phyloP scores from a whole-genome alignment of 2,113 vertebrate species.

The Parus major region DNA sequence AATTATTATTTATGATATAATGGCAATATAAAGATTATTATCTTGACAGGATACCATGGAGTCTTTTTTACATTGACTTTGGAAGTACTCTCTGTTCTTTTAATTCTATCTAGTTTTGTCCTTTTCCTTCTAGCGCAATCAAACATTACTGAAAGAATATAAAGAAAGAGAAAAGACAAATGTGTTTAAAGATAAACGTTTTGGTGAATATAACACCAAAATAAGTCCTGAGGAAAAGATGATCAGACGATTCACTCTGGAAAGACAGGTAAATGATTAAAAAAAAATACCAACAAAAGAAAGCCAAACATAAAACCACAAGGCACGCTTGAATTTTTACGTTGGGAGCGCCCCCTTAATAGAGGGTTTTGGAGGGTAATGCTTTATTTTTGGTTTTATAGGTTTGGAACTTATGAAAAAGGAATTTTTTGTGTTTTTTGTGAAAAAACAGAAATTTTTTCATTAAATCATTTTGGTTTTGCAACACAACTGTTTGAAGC shows the following conservation, averaged over 20 bases:
- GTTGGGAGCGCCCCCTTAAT: fast-evolving
- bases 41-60: neutral
- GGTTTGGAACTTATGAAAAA: neutral
- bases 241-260: slow-evolving; percentile 88
- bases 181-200: slow-evolving; percentile 86
- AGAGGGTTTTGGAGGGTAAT: neutral
- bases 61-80: neutral
- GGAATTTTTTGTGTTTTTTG: neutral
- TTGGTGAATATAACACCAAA: slow-evolving; percentile 88
- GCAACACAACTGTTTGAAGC: neutral
- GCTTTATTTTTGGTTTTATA: neutral
- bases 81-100: neutral
- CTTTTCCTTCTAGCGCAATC: slow-evolving; percentile 81
- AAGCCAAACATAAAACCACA: neutral
- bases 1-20: neutral
- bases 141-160: slow-evolving; percentile 92
- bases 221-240: slow-evolving; percentile 94
- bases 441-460: neutral
- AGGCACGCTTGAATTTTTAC: neutral
- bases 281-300: fast-evolving
- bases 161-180: slow-evolving; percentile 84
- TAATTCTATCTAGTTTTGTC: neutral
- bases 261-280: slow-evolving; percentile 84
- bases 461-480: neutral
- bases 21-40: neutral